Conservation (phyloP, 2,797 vertebrate species). For the Allobates femoralis region DNA sequence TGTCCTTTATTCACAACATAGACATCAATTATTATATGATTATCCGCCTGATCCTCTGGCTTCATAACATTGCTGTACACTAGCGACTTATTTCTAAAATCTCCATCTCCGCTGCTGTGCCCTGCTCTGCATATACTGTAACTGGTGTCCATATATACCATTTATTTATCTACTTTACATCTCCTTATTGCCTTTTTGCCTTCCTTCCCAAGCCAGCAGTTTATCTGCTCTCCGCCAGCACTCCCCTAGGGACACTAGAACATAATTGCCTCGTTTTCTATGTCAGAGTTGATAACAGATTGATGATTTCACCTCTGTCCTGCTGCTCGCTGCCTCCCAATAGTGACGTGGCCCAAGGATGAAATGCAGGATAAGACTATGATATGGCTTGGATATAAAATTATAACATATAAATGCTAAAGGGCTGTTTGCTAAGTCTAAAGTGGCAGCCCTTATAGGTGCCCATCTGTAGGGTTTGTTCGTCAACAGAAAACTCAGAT, state of each 20-base stretch:
- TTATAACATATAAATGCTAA: not conserved
- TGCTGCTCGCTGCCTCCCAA: slow-evolving; percentile 10
- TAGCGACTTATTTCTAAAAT: not conserved
- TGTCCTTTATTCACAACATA: not conserved
- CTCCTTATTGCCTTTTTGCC: not conserved
- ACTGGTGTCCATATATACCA: not conserved
- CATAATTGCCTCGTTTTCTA: slow-evolving; percentile 73
- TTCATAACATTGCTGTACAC: too few relatives aligned
- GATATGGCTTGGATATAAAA: not conserved
- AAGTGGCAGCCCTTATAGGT: not conserved
- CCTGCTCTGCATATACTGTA: not conserved
- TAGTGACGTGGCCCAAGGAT: slow-evolving; percentile 4
- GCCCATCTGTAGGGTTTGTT: not conserved
- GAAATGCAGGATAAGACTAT: not conserved
- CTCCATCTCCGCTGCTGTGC: not conserved
- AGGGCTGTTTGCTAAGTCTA: not conserved
- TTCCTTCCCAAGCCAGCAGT: slow-evolving; percentile 39
- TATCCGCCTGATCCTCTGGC: not conserved
- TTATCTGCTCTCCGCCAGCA: slow-evolving; percentile 69
- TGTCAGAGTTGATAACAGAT: slow-evolving; percentile 74
- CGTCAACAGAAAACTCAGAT: not conserved
- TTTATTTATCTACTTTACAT: not conserved
- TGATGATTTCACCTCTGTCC: slow-evolving; percentile 65
- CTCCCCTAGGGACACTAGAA: slow-evolving; percentile 73
- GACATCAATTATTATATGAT: not conserved